Evolutionary conservation across 2,888 invertebrate genomes (phyloP).

Genomic region (Drosophila anomalata): DNA sequence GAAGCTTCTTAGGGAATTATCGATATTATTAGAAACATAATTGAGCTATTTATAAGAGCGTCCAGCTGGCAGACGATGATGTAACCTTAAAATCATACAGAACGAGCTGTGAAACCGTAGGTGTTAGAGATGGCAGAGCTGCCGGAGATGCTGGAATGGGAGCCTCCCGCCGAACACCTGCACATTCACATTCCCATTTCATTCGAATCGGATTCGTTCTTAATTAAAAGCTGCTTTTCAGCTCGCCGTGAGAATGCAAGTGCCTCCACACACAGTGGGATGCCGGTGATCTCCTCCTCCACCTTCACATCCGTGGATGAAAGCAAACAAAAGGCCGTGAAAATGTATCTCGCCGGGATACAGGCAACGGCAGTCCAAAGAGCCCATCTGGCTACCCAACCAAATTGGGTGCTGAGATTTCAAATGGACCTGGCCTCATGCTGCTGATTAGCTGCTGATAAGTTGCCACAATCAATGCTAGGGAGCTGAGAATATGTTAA

Average conservation of each 20-base stretch:
- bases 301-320: constrained; percentile 9
- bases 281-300: constrained; percentile 21
- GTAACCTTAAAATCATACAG: constrained; percentile 48
- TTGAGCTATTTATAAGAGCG: constrained; percentile 67
- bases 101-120: constrained; percentile 77
- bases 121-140: constrained; percentile 55
- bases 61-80: constrained; percentile 45
- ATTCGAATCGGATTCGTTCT: constrained; percentile 43
- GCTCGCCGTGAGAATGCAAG: constrained; percentile 34
- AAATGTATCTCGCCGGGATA: constrained; percentile 51
- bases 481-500: constrained; percentile 62
- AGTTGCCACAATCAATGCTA: constrained; percentile 63
- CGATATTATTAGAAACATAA: constrained; percentile 69
- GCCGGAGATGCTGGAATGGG: constrained; percentile 10
- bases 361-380: constrained; percentile 42
- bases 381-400: constrained; percentile 54
- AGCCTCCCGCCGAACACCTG: constrained; percentile 59
- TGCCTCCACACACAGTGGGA: constrained; percentile 60
- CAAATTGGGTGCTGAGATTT: constrained; percentile 73
- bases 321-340: constrained; percentile 57
- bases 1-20: constrained; percentile 55
- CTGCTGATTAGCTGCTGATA: constrained; percentile 77
- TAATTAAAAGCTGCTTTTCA: constrained; percentile 77
- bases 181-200: constrained; percentile 42
- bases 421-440: constrained; percentile 67